Percentiles rank a stretch among this genome's conserved stretches.
phyloP scores from a whole-genome alignment of 2,797 vertebrate species.

The Agapornis canus region DNA sequence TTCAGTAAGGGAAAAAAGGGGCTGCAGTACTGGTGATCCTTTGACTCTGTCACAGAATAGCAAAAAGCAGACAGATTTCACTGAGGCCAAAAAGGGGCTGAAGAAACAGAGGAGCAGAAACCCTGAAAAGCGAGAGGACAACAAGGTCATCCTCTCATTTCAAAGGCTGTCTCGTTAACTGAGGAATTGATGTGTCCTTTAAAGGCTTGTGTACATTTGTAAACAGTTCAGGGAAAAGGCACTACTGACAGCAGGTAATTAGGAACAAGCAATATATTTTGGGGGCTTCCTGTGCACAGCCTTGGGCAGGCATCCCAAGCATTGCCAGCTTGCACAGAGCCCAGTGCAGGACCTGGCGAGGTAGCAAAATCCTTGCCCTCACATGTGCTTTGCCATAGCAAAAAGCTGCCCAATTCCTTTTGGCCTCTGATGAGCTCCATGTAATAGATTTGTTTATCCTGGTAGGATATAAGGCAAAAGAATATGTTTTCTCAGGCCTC shows the following conservation, averaged over 20 bases:
- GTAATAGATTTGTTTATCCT: neutral
- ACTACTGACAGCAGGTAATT: neutral
- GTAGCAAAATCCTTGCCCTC: neutral
- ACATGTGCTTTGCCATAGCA: neutral
- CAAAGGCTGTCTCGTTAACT: neutral
- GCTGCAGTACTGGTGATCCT: neutral
- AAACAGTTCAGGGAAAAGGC: neutral
- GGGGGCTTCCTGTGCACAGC: neutral
- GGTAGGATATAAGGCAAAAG: neutral
- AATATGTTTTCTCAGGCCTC: neutral
- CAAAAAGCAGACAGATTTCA: neutral
- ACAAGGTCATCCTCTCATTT: neutral
- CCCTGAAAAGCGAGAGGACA: neutral
- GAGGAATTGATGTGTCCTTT: neutral
- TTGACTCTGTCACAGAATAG: neutral
- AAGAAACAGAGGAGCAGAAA: neutral
- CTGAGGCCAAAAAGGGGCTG: neutral
- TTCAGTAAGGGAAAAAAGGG: neutral
- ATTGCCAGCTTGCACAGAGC: neutral
- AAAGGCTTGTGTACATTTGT: neutral
- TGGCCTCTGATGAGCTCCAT: accelerated
- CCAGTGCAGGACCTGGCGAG: neutral
- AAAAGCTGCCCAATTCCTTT: neutral
- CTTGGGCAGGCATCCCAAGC: neutral
- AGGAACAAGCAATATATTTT: neutral